Conservation (phyloP, 2,888 invertebrate species). For the Achlya flavicornis region DNA sequence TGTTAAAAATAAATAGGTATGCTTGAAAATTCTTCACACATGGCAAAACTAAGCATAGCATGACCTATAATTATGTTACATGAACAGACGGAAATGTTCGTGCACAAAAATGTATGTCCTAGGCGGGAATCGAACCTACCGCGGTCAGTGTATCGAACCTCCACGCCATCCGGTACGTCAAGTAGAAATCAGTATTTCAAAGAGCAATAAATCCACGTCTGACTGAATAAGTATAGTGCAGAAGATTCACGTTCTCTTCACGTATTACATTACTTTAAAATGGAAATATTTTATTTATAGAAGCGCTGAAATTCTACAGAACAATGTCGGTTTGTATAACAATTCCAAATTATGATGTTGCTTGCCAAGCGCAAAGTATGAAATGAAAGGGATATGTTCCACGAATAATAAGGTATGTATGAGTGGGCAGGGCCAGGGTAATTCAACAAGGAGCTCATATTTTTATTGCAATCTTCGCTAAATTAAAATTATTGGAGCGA, state of each 20-base stretch:
- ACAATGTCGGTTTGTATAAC: background rate
- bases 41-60: too few species aligned
- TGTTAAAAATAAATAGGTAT: background rate
- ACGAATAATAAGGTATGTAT: too few species aligned
- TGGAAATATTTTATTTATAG: background rate
- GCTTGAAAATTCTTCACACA: too few species aligned
- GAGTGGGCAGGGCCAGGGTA: background rate
- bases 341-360: constrained; percentile 1
- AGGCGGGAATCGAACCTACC: too few species aligned
- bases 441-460: background rate
- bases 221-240: background rate
- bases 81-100: too few species aligned
- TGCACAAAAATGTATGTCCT: too few species aligned
- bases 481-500: background rate
- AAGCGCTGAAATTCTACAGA: background rate
- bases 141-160: too few species aligned
- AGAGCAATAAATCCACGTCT: background rate
- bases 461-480: background rate
- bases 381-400: too few species aligned
- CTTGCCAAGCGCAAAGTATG: constrained; percentile 1
- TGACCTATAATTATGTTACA: too few species aligned
- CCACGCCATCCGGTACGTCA: too few species aligned
- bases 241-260: background rate
- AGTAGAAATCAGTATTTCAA: background rate
- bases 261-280: background rate